Conservation (phyloP, 2,113 vertebrate species). For the Ameiurus melas region DNA sequence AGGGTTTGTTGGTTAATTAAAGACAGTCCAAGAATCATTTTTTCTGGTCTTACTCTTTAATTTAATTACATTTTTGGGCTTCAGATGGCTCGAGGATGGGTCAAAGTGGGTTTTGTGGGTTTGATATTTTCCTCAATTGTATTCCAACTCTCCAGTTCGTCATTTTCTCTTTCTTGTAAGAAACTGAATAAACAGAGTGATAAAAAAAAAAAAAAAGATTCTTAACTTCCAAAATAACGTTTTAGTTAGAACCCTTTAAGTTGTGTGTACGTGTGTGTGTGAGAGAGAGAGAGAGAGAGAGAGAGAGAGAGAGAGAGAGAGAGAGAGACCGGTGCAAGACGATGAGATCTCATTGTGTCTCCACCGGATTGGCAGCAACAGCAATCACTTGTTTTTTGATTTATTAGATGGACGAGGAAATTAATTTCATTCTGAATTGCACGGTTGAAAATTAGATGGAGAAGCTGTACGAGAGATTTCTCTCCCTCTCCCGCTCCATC, state of each 20-base stretch:
- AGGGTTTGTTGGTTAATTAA: neutral
- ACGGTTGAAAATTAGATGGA: constrained; percentile 76
- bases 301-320: no score
- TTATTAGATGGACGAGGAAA: constrained; percentile 77
- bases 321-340: constrained; percentile 48
- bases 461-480: constrained; percentile 72
- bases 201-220: neutral
- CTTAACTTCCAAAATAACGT: neutral
- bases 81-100: neutral
- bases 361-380: constrained; percentile 69
- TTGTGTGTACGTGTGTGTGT: neutral
- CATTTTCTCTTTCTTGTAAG: neutral
- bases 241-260: neutral
- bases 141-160: neutral
- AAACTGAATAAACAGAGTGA: neutral
- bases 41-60: neutral
- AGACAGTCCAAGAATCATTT: neutral
- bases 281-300: no score
- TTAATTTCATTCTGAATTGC: constrained; percentile 77
- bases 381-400: constrained; percentile 75
- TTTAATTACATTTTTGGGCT: neutral
- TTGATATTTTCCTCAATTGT: neutral
- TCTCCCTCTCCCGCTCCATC: constrained; percentile 61
- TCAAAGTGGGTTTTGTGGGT: neutral
- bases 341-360: constrained; percentile 66